A percentile compares a stretch with the other conserved stretches of the same genome.
phyloP scores from a whole-genome alignment of 2,113 vertebrate species.

The Hyla sarda region DNA sequence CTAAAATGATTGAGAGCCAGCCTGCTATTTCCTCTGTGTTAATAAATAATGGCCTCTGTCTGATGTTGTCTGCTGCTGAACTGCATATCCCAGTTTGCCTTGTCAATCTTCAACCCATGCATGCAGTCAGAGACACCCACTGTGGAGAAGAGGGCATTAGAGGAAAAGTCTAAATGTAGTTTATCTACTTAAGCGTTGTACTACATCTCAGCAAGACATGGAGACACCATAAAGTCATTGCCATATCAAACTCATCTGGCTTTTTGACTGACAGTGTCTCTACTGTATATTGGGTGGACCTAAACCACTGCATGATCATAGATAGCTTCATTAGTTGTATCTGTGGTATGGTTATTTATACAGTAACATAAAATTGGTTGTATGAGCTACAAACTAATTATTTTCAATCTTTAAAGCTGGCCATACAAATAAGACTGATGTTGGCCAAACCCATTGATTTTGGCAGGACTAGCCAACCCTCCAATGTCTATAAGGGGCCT shows the following conservation, averaged over 20 bases:
- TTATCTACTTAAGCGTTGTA: not conserved
- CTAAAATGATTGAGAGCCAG: not conserved
- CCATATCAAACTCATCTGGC: not conserved
- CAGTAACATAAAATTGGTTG: too few relatives aligned
- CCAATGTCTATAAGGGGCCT: too few relatives aligned
- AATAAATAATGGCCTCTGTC: conserved; percentile 2
- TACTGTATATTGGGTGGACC: not conserved
- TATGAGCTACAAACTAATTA: too few relatives aligned
- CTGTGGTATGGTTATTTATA: not conserved
- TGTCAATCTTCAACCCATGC: not conserved
- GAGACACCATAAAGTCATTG: not conserved
- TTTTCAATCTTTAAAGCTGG: too few relatives aligned
- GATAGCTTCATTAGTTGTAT: too few relatives aligned
- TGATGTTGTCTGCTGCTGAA: not conserved
- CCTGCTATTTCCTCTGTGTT: not conserved
- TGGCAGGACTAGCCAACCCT: too few relatives aligned
- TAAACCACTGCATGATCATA: too few relatives aligned
- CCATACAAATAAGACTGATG: too few relatives aligned
- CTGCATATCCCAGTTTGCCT: not conserved
- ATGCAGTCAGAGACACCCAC: not conserved
- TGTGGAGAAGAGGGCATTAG: not conserved
- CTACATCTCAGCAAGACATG: not conserved
- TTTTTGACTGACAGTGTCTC: not conserved
- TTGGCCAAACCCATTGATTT: too few relatives aligned
- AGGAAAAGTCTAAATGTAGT: not conserved